Conservation (phyloP, 2,797 vertebrate species). For the Anguilla anguilla region DNA sequence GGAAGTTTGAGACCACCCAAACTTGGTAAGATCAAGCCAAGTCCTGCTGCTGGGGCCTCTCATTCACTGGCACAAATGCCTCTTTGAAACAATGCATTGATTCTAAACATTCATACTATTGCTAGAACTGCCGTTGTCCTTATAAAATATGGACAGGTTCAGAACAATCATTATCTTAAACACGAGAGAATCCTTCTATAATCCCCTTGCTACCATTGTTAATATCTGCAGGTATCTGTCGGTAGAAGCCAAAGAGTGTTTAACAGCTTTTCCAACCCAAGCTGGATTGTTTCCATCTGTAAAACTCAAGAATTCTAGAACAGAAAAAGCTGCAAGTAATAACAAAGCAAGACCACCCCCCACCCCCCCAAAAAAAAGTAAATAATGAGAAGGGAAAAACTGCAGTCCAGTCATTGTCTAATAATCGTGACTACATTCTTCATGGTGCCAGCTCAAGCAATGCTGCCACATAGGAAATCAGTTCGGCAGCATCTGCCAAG, state of each 20-base stretch:
- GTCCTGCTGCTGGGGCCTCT: too few species aligned
- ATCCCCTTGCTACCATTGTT: neutral
- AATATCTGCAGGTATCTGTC: neutral
- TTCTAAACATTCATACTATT: too few species aligned
- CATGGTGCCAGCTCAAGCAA: constrained; percentile 56
- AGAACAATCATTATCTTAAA: neutral
- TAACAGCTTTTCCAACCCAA: neutral
- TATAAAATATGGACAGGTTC: neutral
- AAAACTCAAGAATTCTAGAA: neutral
- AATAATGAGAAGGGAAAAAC: constrained; percentile 12
- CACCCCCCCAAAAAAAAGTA: neutral
- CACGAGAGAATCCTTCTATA: neutral
- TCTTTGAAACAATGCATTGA: too few species aligned
- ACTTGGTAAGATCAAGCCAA: too few species aligned
- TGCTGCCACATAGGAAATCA: constrained; percentile 65
- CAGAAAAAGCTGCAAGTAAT: neutral
- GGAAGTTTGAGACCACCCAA: too few species aligned
- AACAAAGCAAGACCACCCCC: neutral
- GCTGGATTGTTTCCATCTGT: neutral
- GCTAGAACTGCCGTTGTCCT: neutral
- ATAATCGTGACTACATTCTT: constrained; percentile 54
- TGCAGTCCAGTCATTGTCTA: constrained; percentile 62
- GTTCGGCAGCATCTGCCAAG: constrained; percentile 62
- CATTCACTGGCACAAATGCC: too few species aligned
- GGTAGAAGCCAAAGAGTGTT: neutral